These are phyloP conservation scores for Limenitis camilla DNA, from an alignment of 2,888 invertebrate species.

Conservation along the genomic window DNA sequence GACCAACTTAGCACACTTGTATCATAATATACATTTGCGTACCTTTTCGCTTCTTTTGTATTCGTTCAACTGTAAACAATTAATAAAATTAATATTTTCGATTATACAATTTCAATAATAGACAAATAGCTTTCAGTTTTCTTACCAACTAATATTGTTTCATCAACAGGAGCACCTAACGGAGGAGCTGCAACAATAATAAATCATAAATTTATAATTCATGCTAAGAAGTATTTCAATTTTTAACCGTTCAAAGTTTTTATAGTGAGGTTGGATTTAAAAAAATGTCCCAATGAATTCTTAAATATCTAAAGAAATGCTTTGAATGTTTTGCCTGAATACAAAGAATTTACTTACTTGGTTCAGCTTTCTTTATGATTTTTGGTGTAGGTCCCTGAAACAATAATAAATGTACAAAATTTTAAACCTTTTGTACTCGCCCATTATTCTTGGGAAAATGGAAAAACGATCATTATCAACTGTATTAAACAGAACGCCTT, in stretches of 20 bases:
- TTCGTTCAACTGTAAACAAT: conserved; percentile 47
- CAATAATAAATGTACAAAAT: not conserved
- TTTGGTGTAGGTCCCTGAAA: conserved; percentile 5
- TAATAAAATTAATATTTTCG: conserved; percentile 1
- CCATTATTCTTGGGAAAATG: not conserved
- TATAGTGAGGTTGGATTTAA: not conserved
- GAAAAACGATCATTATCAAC: not conserved
- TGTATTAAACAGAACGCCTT: not conserved
- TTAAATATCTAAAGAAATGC: not conserved
- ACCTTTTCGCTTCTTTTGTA: conserved; percentile 37
- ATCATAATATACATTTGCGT: conserved; percentile 1
- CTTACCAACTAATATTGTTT: conserved; percentile 55
- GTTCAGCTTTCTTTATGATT: not conserved
- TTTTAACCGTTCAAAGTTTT: not conserved
- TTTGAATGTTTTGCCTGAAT: not conserved
- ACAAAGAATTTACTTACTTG: not conserved
- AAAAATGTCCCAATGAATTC: too few species aligned
- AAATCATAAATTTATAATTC: too few species aligned
- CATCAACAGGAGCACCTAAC: conserved; percentile 28
- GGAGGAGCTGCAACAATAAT: conserved; percentile 18
- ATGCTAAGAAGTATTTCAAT: not conserved
- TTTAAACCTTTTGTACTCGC: too few species aligned
- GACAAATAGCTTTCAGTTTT: not conserved
- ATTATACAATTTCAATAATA: not conserved
- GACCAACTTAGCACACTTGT: too few species aligned